A percentile compares a stretch with the other conserved stretches of the same genome.
These are phyloP conservation scores for Myiopsitta monachus DNA, from an alignment of 2,113 vertebrate species.

Conservation along the genomic window DNA sequence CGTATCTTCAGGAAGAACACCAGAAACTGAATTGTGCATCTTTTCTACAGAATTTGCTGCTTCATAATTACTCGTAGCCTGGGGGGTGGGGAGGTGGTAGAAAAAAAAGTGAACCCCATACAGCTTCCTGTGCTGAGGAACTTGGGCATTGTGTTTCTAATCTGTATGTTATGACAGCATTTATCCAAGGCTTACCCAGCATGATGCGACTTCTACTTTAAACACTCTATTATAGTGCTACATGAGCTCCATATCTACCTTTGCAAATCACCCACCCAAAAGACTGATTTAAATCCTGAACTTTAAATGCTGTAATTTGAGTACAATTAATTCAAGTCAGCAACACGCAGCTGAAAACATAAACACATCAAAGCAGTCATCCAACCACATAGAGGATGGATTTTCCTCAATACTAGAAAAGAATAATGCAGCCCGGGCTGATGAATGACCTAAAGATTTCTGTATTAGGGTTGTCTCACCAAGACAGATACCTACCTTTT, in stretches of 20 bases:
- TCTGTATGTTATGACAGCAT: background rate
- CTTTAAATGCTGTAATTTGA: background rate
- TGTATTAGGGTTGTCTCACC: background rate
- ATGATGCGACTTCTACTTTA: background rate
- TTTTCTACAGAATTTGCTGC: background rate
- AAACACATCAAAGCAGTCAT: background rate
- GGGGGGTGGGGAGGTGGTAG: no score
- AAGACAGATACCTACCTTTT: slow-evolving; percentile 78
- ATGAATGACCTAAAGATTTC: background rate
- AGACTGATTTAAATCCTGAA: slow-evolving; percentile 9
- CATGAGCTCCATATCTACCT: background rate
- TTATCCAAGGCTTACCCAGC: background rate
- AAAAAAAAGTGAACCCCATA: background rate
- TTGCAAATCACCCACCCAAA: background rate
- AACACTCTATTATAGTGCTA: background rate
- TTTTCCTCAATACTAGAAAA: background rate
- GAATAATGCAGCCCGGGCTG: background rate
- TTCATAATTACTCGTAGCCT: background rate
- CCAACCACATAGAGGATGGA: background rate
- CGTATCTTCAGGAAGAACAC: background rate
- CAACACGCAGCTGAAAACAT: background rate
- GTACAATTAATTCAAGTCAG: background rate
- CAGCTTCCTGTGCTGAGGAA: background rate
- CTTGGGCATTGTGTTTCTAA: background rate
- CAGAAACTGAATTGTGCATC: background rate